These are phyloP conservation scores for Linhomoeus sp. DNA, from an alignment of 2,888 invertebrate species.

Conservation along the genomic window DNA sequence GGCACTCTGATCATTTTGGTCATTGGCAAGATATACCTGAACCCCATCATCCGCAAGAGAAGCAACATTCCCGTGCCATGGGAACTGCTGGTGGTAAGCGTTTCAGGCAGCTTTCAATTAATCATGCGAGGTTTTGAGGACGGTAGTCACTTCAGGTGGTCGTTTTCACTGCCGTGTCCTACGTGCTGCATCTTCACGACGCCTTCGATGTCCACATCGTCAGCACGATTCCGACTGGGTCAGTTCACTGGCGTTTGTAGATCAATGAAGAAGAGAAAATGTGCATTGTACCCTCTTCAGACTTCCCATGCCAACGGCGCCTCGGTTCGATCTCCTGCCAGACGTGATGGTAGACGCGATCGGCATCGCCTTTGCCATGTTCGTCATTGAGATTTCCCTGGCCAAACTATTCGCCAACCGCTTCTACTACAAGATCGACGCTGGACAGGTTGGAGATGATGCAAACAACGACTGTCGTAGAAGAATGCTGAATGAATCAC, in stretches of 20 bases:
- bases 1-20: conserved; percentile 14
- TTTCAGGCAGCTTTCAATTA: too few relatives aligned
- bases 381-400: conserved; percentile 35
- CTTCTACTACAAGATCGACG: conserved; percentile 30
- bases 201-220: conserved; percentile 29
- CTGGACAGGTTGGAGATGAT: conserved; percentile 28
- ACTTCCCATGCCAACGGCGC: conserved; percentile 12
- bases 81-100: conserved; percentile 13
- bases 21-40: conserved; percentile 28
- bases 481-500: too few relatives aligned
- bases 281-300: not conserved
- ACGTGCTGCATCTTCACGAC: conserved; percentile 17
- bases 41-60: conserved; percentile 28
- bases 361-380: conserved; percentile 30
- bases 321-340: conserved; percentile 9
- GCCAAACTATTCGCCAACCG: conserved; percentile 32
- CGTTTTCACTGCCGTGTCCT: not conserved
- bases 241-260: not conserved
- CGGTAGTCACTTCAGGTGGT: not conserved
- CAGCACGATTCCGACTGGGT: conserved; percentile 32
- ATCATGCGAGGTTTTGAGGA: too few relatives aligned
- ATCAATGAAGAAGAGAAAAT: too few relatives aligned
- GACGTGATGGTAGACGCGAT: conserved; percentile 24
- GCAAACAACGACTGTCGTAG: too few relatives aligned
- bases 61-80: conserved; percentile 26